These are phyloP conservation scores for Pseudoatta argentina DNA, from an alignment of 1,140 invertebrate genomes.

Conservation along the genomic window DNA sequence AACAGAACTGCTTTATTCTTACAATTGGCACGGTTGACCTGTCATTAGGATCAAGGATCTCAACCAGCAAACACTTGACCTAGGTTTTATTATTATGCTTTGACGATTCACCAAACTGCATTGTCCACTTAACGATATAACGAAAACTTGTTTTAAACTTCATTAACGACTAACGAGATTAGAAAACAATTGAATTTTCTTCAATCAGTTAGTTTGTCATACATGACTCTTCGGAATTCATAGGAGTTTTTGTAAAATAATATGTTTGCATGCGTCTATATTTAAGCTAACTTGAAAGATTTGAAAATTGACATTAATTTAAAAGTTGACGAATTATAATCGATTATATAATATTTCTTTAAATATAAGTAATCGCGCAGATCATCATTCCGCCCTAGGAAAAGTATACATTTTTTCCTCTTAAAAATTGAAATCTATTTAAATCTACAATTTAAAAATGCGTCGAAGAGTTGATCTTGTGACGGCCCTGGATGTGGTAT, in stretches of 20 bases:
- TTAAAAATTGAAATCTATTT: background rate
- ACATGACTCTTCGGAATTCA: background rate
- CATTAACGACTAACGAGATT: conserved; percentile 10
- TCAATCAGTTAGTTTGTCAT: conserved; percentile 6
- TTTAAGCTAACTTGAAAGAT: background rate
- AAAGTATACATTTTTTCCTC: background rate
- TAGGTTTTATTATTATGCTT: conserved; percentile 70
- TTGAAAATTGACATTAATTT: background rate
- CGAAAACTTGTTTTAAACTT: background rate
- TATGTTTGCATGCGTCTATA: background rate
- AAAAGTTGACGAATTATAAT: background rate
- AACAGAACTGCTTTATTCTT: conserved; percentile 65
- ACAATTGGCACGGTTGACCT: conserved; percentile 82
- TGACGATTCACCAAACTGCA: conserved; percentile 40
- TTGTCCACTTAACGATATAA: conserved; percentile 17
- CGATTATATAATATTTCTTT: background rate
- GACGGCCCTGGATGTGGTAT: conserved; percentile 63
- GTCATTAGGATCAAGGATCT: conserved; percentile 84
- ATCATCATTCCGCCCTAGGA: background rate
- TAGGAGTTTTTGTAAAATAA: background rate
- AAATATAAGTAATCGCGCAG: background rate
- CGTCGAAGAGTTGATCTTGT: background rate
- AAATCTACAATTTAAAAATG: background rate
- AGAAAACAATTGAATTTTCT: conserved; percentile 36
- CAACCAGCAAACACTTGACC: conserved; percentile 54